Conservation (phyloP, 2,888 invertebrate species). For the Scaeva pyrastri region DNA sequence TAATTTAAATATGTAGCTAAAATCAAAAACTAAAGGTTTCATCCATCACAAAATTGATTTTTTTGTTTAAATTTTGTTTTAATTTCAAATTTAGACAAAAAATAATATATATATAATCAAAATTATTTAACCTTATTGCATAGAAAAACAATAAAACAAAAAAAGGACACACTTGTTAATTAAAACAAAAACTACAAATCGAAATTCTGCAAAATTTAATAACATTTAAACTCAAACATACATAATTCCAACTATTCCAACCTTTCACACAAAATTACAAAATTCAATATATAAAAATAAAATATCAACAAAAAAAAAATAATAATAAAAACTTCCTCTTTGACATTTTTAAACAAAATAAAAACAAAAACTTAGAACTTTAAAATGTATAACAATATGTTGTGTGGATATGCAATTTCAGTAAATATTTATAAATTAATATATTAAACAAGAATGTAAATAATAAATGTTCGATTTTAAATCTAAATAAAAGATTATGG, state of each 20-base stretch:
- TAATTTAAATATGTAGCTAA: background rate
- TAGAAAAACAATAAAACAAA: slow-evolving; percentile 1
- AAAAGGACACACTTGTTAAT: background rate
- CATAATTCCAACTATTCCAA: slow-evolving; percentile 59
- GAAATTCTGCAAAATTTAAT: slow-evolving; percentile 31
- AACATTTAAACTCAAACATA: slow-evolving; percentile 47
- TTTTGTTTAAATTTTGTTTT: slow-evolving; percentile 12
- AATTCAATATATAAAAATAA: too few relatives aligned
- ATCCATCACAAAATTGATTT: slow-evolving; percentile 43
- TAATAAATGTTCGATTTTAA: background rate
- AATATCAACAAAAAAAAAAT: slow-evolving; percentile 3
- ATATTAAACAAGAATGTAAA: slow-evolving; percentile 9
- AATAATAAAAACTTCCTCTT: slow-evolving; percentile 13
- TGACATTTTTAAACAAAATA: slow-evolving; percentile 18
- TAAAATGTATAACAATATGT: slow-evolving; percentile 26
- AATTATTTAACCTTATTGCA: slow-evolving; percentile 36
- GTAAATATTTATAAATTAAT: slow-evolving; percentile 7
- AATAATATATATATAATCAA: slow-evolving; percentile 57
- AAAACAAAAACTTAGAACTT: slow-evolving; percentile 6
- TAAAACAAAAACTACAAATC: slow-evolving; percentile 10
- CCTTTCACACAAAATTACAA: slow-evolving; percentile 26
- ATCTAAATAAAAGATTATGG: background rate
- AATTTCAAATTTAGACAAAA: background rate
- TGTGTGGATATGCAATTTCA: slow-evolving; percentile 39
- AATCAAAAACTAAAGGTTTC: slow-evolving; percentile 48